phyloP scores from a whole-genome alignment of 2,888 invertebrate species.

The Chloroclystis v-ata region DNA sequence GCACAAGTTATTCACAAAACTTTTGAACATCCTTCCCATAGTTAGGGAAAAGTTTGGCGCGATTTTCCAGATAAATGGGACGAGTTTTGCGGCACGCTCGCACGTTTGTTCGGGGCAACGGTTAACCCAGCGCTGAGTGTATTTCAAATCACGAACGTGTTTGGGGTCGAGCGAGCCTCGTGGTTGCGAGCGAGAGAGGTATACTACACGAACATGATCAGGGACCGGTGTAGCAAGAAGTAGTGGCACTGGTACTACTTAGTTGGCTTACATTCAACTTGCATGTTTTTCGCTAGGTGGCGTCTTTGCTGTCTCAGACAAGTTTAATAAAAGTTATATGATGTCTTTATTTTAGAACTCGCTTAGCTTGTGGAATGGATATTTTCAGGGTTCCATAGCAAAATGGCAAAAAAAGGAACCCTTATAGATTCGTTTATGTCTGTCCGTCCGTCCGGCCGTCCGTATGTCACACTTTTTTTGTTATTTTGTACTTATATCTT shows the following conservation, averaged over 20 bases:
- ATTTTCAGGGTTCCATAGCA: no score
- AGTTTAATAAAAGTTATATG: constrained; percentile 8
- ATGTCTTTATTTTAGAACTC: no score
- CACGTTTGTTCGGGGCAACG: constrained; percentile 48
- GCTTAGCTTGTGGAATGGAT: no score
- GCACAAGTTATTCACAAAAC: constrained; percentile 38
- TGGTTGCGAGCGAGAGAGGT: constrained; percentile 41
- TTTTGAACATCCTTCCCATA: constrained; percentile 51
- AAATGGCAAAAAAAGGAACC: no score
- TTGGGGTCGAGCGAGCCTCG: constrained; percentile 13
- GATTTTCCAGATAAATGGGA: constrained; percentile 39
- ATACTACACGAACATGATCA: constrained; percentile 25
- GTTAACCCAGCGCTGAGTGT: constrained; percentile 64
- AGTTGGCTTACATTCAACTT: constrained; percentile 29
- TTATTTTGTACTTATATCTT: no score
- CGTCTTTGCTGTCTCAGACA: constrained; percentile 14
- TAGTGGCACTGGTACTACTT: constrained; percentile 21
- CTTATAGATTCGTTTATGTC: no score
- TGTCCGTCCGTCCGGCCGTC: no score
- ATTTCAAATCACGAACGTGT: constrained; percentile 49
- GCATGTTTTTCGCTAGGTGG: constrained; percentile 55
- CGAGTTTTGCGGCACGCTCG: constrained; percentile 41
- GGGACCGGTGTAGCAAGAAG: constrained; percentile 19
- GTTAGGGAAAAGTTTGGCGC: constrained; percentile 60
- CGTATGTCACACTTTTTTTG: no score